Conservation (phyloP, 2,113 vertebrate species). For the Rallus limicola region DNA sequence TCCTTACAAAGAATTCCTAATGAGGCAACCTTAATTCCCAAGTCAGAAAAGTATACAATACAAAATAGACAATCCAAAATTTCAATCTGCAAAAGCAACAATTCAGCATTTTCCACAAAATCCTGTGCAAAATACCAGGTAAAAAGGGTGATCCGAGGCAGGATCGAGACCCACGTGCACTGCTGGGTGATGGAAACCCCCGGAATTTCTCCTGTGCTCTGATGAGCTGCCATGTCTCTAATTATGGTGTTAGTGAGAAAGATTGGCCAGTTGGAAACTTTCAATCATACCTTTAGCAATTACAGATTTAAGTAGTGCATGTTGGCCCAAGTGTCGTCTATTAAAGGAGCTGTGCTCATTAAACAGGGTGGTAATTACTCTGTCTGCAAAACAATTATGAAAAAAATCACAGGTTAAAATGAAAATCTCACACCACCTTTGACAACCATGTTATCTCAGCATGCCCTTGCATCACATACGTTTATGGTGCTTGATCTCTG, state of each 20-base stretch:
- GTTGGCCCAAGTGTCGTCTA: not conserved
- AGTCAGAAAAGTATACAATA: too few relatives aligned
- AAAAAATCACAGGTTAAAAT: not conserved
- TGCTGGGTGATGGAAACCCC: not conserved
- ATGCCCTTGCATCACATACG: not conserved
- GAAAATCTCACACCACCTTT: not conserved
- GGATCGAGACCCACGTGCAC: not conserved
- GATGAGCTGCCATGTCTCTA: not conserved
- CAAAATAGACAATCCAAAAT: too few relatives aligned
- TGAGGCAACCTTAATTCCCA: too few relatives aligned
- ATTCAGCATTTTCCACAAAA: too few relatives aligned
- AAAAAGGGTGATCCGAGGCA: not conserved
- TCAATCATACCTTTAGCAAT: not conserved
- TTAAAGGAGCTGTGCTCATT: not conserved
- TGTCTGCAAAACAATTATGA: not conserved
- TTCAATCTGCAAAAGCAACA: too few relatives aligned
- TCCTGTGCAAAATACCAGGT: not conserved
- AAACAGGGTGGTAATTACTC: slow-evolving; percentile 5
- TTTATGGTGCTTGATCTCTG: not conserved
- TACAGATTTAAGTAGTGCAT: slow-evolving; percentile 16
- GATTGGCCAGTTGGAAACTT: not conserved
- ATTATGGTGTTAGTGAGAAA: not conserved
- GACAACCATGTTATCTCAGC: not conserved
- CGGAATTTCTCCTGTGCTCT: not conserved
- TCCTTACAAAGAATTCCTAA: too few relatives aligned